Evolutionary conservation across 2,797 vertebrate species (phyloP).

Genomic region (Peromyscus attwateri): DNA sequence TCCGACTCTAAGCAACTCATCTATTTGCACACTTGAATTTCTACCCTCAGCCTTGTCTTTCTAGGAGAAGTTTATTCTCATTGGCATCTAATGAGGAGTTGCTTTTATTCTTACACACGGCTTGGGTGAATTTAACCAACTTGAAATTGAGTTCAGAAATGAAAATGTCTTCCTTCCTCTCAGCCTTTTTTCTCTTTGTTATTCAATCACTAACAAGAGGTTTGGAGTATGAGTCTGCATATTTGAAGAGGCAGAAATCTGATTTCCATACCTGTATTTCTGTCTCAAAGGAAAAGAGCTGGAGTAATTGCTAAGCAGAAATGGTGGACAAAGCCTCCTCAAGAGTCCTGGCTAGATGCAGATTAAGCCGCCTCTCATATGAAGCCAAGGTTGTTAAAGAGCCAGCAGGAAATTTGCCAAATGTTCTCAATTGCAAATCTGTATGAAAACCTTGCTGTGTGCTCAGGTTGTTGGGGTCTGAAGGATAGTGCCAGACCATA

Average conservation of each 20-base stretch:
- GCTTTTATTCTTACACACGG: not conserved
- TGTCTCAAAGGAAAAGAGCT: slow-evolving; percentile 10
- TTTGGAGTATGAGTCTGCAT: slow-evolving; percentile 65
- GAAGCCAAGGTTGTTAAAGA: not conserved
- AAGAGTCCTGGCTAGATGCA: not conserved
- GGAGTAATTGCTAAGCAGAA: slow-evolving; percentile 20
- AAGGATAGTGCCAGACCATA: slow-evolving; percentile 48
- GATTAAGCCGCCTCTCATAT: not conserved
- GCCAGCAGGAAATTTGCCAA: slow-evolving; percentile 75
- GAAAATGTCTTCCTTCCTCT: slow-evolving; percentile 32
- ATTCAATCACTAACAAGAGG: slow-evolving; percentile 66
- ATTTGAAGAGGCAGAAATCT: slow-evolving; percentile 66
- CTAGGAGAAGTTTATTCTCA: slow-evolving; percentile 48
- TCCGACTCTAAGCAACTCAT: not conserved
- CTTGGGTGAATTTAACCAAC: slow-evolving; percentile 39
- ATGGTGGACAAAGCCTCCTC: not conserved
- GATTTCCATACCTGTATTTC: slow-evolving; percentile 58
- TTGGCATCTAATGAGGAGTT: not conserved
- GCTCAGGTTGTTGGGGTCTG: slow-evolving; percentile 54
- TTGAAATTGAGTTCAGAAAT: slow-evolving; percentile 68
- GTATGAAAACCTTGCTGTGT: slow-evolving; percentile 68
- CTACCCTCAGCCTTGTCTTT: not conserved
- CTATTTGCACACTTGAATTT: not conserved
- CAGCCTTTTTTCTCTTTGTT: slow-evolving; percentile 4
- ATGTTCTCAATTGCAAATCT: slow-evolving; percentile 71